Conservation (phyloP, 2,113 vertebrate genomes). For the Pagrus major region DNA sequence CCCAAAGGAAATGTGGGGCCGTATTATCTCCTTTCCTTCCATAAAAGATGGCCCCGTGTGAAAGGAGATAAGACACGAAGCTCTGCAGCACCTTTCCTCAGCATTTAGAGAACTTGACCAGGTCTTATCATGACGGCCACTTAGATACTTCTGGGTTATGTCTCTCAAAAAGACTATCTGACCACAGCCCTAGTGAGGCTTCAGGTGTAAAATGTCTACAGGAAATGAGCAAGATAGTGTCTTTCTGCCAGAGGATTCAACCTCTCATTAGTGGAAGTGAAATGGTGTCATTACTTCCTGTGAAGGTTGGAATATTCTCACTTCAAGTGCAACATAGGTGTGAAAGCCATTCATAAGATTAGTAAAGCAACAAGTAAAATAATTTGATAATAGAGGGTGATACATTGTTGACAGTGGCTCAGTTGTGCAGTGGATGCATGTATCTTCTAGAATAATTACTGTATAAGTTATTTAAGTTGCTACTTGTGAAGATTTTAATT, state of each 20-base stretch:
- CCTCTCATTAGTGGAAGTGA: neutral
- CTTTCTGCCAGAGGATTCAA: neutral
- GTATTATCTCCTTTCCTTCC: too few relatives aligned
- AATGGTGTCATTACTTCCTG: neutral
- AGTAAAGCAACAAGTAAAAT: neutral
- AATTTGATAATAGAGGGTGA: neutral
- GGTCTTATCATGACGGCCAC: too few relatives aligned
- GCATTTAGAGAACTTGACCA: too few relatives aligned
- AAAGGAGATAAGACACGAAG: too few relatives aligned
- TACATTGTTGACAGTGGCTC: neutral
- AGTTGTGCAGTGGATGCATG: too few relatives aligned
- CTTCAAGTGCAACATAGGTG: neutral
- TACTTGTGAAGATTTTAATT: neutral
- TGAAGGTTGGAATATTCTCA: neutral
- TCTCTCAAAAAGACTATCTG: too few relatives aligned
- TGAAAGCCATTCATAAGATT: neutral
- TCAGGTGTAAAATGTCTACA: too few relatives aligned
- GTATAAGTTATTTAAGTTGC: neutral
- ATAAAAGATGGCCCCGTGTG: too few relatives aligned
- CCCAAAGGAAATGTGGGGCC: too few relatives aligned
- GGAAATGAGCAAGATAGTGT: neutral
- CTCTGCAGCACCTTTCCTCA: too few relatives aligned
- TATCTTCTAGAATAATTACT: neutral
- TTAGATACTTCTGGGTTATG: too few relatives aligned
- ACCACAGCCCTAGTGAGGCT: too few relatives aligned